Base-by-base conservation (phyloP, 2,888 invertebrate genomes). In the Epinotia nisella region DNA sequence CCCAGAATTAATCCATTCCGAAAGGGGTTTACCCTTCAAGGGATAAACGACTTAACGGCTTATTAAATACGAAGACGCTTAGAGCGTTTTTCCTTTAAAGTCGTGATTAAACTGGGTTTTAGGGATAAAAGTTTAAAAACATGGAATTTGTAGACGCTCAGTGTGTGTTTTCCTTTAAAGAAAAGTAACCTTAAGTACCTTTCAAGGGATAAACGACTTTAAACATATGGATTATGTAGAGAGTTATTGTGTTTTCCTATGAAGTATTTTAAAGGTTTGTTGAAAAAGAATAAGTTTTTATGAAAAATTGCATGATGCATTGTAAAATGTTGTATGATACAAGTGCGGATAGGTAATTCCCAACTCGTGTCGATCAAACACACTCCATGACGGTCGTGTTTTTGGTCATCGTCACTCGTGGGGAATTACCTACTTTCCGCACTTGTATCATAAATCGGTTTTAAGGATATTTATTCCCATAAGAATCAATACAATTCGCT, bases 1-100 rank as follows among this genome's bases (percentile, higher is more conserved):
- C 80, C 71, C 76, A 75, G 70, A 79, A 82, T 74, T 71, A 71
- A 60, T 81, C 81, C 83, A 82, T 85, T 82, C 83, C 81, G 80
- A 84, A 82, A 80, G 79, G 79, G 79, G 79, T 82, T 81, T 5
- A 21, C 11, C 15, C n/a, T 10, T 7, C 15, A 41, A 19, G 55
- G 35, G 21, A 55, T n/a, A 66, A 66, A 10, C 15, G 11, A 1
- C 66, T 11, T 59, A 49, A 59, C 29, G 11, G 4, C 15, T 10
- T 24, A 24, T 45, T 15, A 10, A 39, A 4, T 3, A 17, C 3
- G 2, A 9, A 15, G 3, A 21, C 15, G 3, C 39, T 65, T 55
- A 53, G 15, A 51, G 51, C 59, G 17, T 19, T 15, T 67, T 17
- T 62, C 49, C 11, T 49, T 29, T 62, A 49, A 49, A n/a, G 7